Evolutionary conservation across 2,113 vertebrate genomes (phyloP).

Genomic region (Ciconia maguari): DNA sequence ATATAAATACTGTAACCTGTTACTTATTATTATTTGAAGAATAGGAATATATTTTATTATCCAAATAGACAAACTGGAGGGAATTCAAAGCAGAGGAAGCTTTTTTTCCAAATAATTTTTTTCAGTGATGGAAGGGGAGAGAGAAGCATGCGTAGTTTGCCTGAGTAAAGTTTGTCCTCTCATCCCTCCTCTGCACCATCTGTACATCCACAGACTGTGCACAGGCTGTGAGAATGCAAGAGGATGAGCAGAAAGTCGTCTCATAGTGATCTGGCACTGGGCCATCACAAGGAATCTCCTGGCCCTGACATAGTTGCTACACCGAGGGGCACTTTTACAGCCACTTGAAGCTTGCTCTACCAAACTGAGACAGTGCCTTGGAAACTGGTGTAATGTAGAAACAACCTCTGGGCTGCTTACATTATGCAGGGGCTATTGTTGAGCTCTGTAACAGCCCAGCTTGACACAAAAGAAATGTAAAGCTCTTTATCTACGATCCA

Average conservation of each 20-base stretch:
- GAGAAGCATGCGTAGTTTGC: neutral
- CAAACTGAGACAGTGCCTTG: neutral
- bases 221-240: neutral
- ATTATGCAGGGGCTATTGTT: neutral
- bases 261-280: neutral
- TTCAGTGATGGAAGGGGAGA: neutral
- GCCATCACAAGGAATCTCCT: neutral
- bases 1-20: neutral
- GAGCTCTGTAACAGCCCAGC: neutral
- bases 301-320: neutral
- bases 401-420: neutral
- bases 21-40: neutral
- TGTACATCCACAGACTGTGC: neutral
- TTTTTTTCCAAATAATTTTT: neutral
- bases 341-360: neutral
- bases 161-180: constrained; percentile 17
- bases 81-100: neutral
- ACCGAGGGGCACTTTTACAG: neutral
- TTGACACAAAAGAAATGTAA: neutral
- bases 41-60: neutral
- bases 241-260: neutral
- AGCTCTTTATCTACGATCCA: neutral
- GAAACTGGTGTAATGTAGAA: neutral
- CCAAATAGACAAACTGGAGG: neutral
- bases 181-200: neutral